Conservation (phyloP, 2,888 invertebrate species). For the Tuberolachnus salignus region DNA sequence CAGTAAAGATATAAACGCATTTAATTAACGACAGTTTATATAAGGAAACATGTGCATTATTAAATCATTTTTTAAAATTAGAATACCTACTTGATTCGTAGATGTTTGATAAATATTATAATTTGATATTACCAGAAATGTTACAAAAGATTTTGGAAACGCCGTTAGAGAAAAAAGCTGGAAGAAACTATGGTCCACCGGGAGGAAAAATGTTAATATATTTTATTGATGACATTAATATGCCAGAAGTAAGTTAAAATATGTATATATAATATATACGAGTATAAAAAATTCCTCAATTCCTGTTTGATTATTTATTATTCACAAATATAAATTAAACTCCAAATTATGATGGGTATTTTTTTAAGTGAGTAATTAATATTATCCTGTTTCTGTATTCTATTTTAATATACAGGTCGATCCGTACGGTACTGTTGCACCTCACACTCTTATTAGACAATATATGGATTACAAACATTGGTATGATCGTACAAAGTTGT, state of each 20-base stretch:
- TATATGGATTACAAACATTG: constrained; percentile 94
- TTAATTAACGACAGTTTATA: no score
- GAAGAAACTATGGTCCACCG: constrained; percentile 89
- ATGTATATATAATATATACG: no score
- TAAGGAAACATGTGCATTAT: no score
- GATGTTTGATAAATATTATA: no score
- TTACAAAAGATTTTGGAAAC: constrained; percentile 86
- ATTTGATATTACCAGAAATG: constrained; percentile 70
- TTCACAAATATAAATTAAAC: no score
- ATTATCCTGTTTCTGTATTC: no score
- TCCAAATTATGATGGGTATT: no score
- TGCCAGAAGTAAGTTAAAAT: constrained; percentile 77
- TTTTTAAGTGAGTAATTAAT: no score
- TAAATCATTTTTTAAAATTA: no score
- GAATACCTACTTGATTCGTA: no score
- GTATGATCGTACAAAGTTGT: constrained; percentile 88
- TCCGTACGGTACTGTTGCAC: constrained; percentile 91
- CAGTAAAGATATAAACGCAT: neutral
- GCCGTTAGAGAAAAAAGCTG: constrained; percentile 93
- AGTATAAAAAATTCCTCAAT: no score
- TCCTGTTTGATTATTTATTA: no score
- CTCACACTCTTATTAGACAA: constrained; percentile 90
- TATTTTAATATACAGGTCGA: constrained; percentile 68
- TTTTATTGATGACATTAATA: constrained; percentile 95
- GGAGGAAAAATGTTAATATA: constrained; percentile 92